Evolutionary conservation across 2,888 invertebrate species (phyloP), one percentile per base, ranked within the genome.

Genomic region (Scelioninae gen. 1): DNA sequence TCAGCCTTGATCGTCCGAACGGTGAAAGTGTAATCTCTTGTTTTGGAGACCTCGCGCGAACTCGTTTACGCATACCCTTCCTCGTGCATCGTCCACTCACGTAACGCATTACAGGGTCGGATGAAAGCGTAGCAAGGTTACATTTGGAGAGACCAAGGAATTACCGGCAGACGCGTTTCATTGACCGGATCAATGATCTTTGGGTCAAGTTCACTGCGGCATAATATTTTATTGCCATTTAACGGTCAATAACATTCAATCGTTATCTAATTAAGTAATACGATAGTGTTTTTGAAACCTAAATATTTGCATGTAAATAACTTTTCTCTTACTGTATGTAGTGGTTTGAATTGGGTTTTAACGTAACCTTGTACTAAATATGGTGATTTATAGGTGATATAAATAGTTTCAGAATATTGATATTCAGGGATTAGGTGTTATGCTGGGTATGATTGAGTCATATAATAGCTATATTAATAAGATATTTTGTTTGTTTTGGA

Each of bases 51-150:
- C 85, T 85, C 85, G 83, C 58, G 85, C 85, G 85, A 85, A 90
- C 90, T 90, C 89, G 89, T 89, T 90, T 85, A 82, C 85, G 84
- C 87, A 87, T 88, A 90, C 89, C 90, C 90, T 90, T 90, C 88
- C 85, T 84, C 84, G 85, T 72, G 79, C 83, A 82, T 82, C 85
- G 83, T 58, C 66, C 68, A 69, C 79, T 85, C 85, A 80, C 86
- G 88, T 88, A 89, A 88, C 87, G 85, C 85, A 75, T 81, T 81
- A 81, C 69, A 76, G 49, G 81, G 81, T 76, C 88, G 77, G 63
- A 56, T 51, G 71, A 85, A 86, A 85, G 84, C 78, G 81, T 85
- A 86, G 84, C 89, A 90, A 90, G 89, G 88, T 88, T 86, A 74
- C 58, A 32, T 84, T 84, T 82, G 58, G 69, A 78, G 63, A 62